Evolutionary conservation across 2,888 invertebrate species (phyloP), one percentile per base, ranked within the genome.

Genomic region (Blastobasis lacticolella): DNA sequence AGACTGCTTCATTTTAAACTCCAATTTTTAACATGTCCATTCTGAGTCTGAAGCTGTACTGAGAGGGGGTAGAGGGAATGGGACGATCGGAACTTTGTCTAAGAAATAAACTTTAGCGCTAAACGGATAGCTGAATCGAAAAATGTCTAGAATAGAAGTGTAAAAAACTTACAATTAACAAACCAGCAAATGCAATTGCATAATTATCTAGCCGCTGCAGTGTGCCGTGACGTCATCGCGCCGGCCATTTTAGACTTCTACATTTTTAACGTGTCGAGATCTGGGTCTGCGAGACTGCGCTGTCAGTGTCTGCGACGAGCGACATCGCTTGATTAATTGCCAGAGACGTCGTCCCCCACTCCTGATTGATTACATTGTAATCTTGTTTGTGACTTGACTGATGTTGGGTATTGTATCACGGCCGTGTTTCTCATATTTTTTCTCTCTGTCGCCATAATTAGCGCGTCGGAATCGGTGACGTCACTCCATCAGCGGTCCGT

Each of bases 341-440:
- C 62, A 64, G 46, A 66, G 68, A 73, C 73, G 70, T 72, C 66
- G 67, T 67, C 66, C 67, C 63, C 64, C 59, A 58, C 64, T 55
- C 55, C 74, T 85, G 87, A 86, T 86, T 84, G 85, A 86, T 87
- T 78, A 77, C 81, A 74, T 71, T 81, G 80, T 83, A 81, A 85
- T 84, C 81, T 81, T 84, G 81, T 85, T 85, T 82, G 78, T 76
- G 81, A 83, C 79, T 80, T 80, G 82, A 82, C 77, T 73, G 78
- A 82, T 81, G 80, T 70, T 67, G 61, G 64, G 67, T 67, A 70
- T 75, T 77, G 73, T 77, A 70, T 72, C 74, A 72, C 61, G 60
- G 65, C 65, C 63, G 57, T 68, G 67, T 70, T 74, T 67, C 71
- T 68, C 65, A 69, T 72, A 64, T 72, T 75, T 69, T 69, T 23